Conservation (phyloP, 2,113 vertebrate species). For the Passer domesticus region DNA sequence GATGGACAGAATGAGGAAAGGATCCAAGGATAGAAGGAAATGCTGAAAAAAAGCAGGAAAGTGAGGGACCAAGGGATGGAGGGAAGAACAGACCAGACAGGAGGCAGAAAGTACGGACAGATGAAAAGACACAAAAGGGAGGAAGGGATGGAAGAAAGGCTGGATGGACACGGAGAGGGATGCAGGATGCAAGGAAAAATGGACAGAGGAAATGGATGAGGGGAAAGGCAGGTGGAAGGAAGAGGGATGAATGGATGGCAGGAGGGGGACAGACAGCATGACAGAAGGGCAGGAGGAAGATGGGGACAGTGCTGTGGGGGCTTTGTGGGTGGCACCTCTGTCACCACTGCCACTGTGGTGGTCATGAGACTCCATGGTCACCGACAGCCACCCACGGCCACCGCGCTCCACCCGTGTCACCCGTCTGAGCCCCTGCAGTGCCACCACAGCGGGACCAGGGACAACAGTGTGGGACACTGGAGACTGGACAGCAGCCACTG, state of each 20-base stretch:
- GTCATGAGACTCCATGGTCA: not conserved
- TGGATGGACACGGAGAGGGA: not conserved
- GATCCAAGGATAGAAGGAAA: not conserved
- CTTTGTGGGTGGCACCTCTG: not conserved
- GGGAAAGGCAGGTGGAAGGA: not conserved
- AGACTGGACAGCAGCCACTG: not conserved
- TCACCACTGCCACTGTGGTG: fast-evolving
- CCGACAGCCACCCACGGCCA: not conserved
- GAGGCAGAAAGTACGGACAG: not conserved
- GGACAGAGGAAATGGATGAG: not conserved
- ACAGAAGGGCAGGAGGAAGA: not conserved
- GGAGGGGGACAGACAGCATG: not conserved
- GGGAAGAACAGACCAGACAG: not conserved
- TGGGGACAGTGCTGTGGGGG: not conserved
- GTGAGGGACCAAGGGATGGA: not conserved
- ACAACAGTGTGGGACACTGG: not conserved
- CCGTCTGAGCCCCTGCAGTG: not conserved
- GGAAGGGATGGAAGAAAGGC: not conserved
- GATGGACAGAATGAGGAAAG: not conserved
- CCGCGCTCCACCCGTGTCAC: fast-evolving
- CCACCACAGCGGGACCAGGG: not conserved
- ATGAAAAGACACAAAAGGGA: not conserved
- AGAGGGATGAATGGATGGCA: not conserved
- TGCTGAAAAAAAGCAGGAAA: not conserved
- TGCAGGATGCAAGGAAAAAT: not conserved